phyloP scores from a whole-genome alignment of 2,113 vertebrate genomes.

The Columbina picui region DNA sequence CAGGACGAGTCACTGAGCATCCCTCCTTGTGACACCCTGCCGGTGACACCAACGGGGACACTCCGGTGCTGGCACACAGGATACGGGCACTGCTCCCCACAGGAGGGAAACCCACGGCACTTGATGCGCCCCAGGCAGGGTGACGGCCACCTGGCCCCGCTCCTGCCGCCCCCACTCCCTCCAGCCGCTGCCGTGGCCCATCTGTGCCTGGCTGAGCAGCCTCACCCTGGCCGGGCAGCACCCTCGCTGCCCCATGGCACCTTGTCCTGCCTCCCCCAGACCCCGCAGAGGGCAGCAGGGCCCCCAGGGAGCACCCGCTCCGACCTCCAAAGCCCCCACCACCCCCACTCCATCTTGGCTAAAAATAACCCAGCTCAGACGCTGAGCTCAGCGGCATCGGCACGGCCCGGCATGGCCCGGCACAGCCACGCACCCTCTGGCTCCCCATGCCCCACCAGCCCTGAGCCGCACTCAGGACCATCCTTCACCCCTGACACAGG shows the following conservation, averaged over 20 bases:
- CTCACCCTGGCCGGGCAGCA: fast-evolving
- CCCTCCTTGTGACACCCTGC: fast-evolving
- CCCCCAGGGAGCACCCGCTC: neutral
- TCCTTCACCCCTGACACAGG: neutral
- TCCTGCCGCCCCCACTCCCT: neutral
- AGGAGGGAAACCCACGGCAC: neutral
- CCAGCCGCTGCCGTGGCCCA: neutral
- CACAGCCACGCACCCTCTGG: neutral
- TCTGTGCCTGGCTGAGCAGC: neutral
- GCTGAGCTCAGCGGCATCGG: neutral
- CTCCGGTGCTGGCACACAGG: fast-evolving
- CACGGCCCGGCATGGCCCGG: neutral
- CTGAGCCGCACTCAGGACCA: neutral
- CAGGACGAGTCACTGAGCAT: fast-evolving
- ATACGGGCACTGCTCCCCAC: neutral
- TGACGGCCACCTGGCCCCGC: fast-evolving
- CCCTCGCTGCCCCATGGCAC: neutral
- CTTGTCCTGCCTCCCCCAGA: neutral
- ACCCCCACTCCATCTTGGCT: neutral
- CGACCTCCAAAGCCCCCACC: fast-evolving
- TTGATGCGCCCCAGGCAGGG: fast-evolving
- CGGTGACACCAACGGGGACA: fast-evolving
- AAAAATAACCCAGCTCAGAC: slow-evolving; percentile 44
- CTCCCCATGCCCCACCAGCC: fast-evolving
- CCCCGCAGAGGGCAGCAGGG: neutral